Base-by-base conservation (phyloP, 2,113 vertebrate species). In the Sinocyclocheilus maitianheensis region DNA sequence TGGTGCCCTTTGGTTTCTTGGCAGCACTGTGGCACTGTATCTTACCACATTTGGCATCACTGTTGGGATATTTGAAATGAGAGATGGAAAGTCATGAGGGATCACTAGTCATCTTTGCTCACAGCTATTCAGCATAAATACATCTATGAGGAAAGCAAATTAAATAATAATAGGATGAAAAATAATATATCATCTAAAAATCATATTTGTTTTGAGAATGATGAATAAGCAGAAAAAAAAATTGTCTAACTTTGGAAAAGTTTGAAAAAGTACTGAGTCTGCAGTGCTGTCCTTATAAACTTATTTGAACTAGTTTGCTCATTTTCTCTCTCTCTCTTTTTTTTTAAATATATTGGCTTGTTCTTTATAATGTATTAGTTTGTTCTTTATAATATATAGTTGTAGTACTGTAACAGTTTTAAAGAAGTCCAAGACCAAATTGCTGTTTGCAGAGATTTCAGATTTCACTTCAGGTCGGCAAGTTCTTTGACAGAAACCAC, bases 21-120 rank as follows among this genome's bases (percentile, higher is more conserved):
- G 96, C 96, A 0, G 96, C 95, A 3, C 97, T 98, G 91, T 97
- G 96, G 89, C 98, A 99, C 93, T 98, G 97, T 88, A 99, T 97
- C 91, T 96, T 97, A 1, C 98, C 98, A 37, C 98, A 99, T 89
- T 94, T 96, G 8, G 96, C 96, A n/a, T 99, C 97, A 77, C 98
- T 99, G 90, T 12, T 20, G 62, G 3, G 30, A 72, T 53, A 81
- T 79, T 74, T 76, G 16, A 67, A 72, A 34, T 6, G 26, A 63
- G 72, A 51, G 16, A 48, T 40, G 2, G 24, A 30, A 67, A 67
- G 63, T 46, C 11, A n/a, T 75, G 20, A 46, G 67, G 37, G 67
- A 46, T 46, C 71, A n/a, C 12, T 40, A 76, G 72, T n/a, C 12
- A 48, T 48, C 43, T 16, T 51, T 26, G 43, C 43, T 76, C 43